These are phyloP conservation scores for Metaphire vulgaris DNA, from an alignment of 1,140 invertebrate genomes.

Conservation along the genomic window DNA sequence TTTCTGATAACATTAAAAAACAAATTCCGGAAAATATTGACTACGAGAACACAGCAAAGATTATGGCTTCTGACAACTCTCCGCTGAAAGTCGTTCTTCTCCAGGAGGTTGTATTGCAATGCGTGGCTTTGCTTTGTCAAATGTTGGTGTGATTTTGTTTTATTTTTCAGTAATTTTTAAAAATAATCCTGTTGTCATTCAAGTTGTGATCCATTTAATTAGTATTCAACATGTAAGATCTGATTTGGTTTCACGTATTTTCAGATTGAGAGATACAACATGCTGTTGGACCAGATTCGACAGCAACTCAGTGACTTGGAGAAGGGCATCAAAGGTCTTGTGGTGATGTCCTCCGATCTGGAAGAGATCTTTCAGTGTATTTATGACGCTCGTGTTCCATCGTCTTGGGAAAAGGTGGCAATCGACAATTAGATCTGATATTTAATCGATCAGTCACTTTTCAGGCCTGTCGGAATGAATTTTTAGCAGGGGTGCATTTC, in stretches of 20 bases:
- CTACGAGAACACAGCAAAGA: conserved; percentile 64
- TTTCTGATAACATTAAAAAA: conserved; percentile 64
- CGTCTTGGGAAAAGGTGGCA: conserved; percentile 68
- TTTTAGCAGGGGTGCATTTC: too few species aligned
- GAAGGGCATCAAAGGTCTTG: conserved; percentile 70
- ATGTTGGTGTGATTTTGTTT: too few species aligned
- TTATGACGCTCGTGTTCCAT: conserved; percentile 69
- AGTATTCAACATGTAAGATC: too few species aligned
- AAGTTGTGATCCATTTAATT: too few species aligned
- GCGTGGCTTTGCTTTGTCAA: too few species aligned
- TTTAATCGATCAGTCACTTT: background rate
- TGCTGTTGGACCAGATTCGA: conserved; percentile 56
- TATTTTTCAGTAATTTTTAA: too few species aligned
- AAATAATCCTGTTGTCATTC: too few species aligned
- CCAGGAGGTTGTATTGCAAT: conserved; percentile 65
- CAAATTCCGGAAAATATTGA: conserved; percentile 68
- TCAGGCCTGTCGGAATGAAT: background rate
- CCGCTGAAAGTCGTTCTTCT: conserved; percentile 74
- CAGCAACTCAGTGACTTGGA: conserved; percentile 62
- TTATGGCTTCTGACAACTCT: conserved; percentile 64
- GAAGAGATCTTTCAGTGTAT: conserved; percentile 74
- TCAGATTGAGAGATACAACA: conserved; percentile 59
- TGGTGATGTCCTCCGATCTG: conserved; percentile 74
- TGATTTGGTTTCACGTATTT: too few species aligned
- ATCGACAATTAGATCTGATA: conserved; percentile 8